Base-by-base conservation (phyloP, 2,113 vertebrate species). In the Symphodus melops region DNA sequence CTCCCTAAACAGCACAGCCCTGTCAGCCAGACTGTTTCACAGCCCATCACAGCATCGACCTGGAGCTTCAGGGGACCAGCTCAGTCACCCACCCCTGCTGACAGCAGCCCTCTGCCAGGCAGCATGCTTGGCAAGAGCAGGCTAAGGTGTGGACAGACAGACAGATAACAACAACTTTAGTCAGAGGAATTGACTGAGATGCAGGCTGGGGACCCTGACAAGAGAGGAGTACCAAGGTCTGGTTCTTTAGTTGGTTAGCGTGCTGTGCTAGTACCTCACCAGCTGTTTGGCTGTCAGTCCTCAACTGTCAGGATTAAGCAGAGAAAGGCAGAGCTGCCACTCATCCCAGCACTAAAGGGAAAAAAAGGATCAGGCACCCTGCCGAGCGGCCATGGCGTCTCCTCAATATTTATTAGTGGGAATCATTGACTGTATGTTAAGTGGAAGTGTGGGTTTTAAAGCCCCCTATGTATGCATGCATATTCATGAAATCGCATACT, bases 211-310 rank as follows among this genome's bases (percentile, higher is more conserved):
- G 71, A 69, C 76, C 39, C 75, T 70, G 84, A 79, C 70, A 71
- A 72, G 60, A 65, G 67, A 56, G 56, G 79, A 79, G 74, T 48
- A 79, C 56, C 74, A 71, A 48, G 66, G 85, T 81, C 70, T 75
- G 72, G 37, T 72, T 85, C 83, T 84, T 68, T 37, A 61, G 65
- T 79, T 70, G 61, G 82, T 79, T 83, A 55, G 79, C 82, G 59
- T 86, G 91, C 85, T 73, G 79, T 2, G 75, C 71, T 77, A 76
- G 72, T 63, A 54, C 79, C 75, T 73, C 64, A 64, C 79, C 93
- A 93, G 91, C 90, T 93, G 93, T 87, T 92, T 58, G 37, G 62
- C 84, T 91, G 91, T 92, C 88, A 92, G 72, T 86, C 67, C 42
- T 80, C 79, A 86, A 82, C 76, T 84, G 88, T 89, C 84, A 89